phyloP scores from a whole-genome alignment of 2,888 invertebrate genomes.

The Heteropelma amictum region DNA sequence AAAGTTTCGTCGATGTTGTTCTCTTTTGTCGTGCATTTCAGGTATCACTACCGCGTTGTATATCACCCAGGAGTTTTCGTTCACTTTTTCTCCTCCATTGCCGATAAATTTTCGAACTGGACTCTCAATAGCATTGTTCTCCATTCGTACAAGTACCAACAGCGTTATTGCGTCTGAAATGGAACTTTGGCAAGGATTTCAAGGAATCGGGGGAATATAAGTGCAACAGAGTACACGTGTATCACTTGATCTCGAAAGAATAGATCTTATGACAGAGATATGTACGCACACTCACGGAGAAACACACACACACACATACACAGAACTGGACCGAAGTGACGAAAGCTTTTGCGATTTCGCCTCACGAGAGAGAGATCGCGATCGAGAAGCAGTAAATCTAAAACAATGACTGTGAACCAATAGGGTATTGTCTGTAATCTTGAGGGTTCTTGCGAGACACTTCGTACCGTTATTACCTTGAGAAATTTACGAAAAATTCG shows the following conservation, averaged over 20 bases:
- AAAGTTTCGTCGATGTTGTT: slow-evolving; percentile 43
- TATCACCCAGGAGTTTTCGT: neutral
- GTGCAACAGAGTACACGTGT: neutral
- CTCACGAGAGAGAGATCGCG: slow-evolving; percentile 31
- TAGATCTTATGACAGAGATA: slow-evolving; percentile 1
- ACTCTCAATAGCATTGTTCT: neutral
- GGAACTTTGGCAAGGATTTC: neutral
- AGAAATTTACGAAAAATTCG: slow-evolving; percentile 41
- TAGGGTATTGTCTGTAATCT: slow-evolving; percentile 29
- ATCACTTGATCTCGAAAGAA: slow-evolving; percentile 3
- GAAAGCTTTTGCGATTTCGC: slow-evolving; percentile 45
- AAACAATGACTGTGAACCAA: slow-evolving; percentile 29
- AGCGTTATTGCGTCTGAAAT: neutral
- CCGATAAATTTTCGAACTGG: neutral
- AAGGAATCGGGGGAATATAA: neutral
- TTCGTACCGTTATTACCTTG: slow-evolving; percentile 34
- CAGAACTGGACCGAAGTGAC: slow-evolving; percentile 33
- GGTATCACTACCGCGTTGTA: neutral
- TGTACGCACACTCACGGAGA: neutral
- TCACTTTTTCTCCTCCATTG: neutral
- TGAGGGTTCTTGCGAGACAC: slow-evolving; percentile 25
- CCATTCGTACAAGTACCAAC: neutral
- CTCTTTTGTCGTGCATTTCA: neutral
- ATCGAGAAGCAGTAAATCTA: slow-evolving; percentile 42
- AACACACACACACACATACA: neutral